Evolutionary conservation across 2,888 invertebrate species (phyloP).

Genomic region (Branchipolynoe longqiensis): DNA sequence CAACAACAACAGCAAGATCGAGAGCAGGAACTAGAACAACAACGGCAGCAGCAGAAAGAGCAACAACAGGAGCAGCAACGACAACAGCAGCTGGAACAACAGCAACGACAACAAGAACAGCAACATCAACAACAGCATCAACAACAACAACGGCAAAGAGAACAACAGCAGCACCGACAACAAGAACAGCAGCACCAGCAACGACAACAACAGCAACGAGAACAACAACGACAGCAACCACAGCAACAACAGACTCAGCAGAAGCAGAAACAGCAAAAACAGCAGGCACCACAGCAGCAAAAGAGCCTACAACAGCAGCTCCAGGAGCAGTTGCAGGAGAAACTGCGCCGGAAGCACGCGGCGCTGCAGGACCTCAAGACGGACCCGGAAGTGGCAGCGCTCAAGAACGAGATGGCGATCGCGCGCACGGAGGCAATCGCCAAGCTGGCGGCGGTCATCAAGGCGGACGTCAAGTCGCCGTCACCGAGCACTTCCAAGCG

Average conservation of each 20-base stretch:
- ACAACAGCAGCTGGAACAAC: no score
- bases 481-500: constrained; percentile 14
- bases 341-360: constrained; percentile 25
- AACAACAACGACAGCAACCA: neutral
- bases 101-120: neutral
- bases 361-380: constrained; percentile 35
- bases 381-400: constrained; percentile 29
- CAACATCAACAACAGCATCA: constrained; percentile 27
- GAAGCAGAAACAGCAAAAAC: neutral
- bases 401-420: constrained; percentile 43
- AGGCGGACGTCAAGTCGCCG: constrained; percentile 5
- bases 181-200: constrained; percentile 10
- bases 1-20: neutral
- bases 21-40: constrained; percentile 20
- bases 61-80: neutral
- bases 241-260: neutral
- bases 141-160: constrained; percentile 18
- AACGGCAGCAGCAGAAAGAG: constrained; percentile 1
- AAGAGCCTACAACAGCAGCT: constrained; percentile 49
- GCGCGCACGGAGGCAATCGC: constrained; percentile 43
- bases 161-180: no score
- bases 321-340: constrained; percentile 47
- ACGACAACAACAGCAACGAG: constrained; percentile 15
- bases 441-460: constrained; percentile 30
- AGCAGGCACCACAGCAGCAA: constrained; percentile 9